Percentiles rank a stretch among this genome's conserved stretches.
phyloP scores from a whole-genome alignment of 2,888 invertebrate genomes.

The Tetramorium bicarinatum region DNA sequence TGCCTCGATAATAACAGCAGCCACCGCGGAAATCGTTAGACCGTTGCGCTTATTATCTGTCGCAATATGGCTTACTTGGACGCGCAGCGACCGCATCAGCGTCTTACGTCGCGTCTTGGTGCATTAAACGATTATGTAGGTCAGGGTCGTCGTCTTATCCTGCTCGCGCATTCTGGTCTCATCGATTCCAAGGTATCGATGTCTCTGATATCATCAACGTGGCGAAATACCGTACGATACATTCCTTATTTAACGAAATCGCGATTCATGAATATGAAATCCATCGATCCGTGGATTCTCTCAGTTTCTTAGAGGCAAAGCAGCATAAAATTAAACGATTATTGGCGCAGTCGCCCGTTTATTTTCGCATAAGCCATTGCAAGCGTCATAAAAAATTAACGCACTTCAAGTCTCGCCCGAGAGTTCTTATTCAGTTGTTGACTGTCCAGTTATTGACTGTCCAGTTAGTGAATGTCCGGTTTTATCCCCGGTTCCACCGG shows the following conservation, averaged over 20 bases:
- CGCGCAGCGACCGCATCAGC: slow-evolving; percentile 66
- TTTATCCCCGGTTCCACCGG: neutral
- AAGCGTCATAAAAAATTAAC: neutral
- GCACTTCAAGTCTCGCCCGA: neutral
- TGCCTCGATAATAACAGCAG: slow-evolving; percentile 29
- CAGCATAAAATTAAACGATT: neutral
- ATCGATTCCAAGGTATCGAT: slow-evolving; percentile 48
- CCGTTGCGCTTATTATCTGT: slow-evolving; percentile 34
- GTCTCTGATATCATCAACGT: slow-evolving; percentile 29
- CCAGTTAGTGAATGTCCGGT: neutral
- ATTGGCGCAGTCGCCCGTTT: neutral
- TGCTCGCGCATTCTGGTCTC: slow-evolving; percentile 68
- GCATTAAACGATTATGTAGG: slow-evolving; percentile 81
- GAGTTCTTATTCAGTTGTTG: neutral
- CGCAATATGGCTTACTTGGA: slow-evolving; percentile 26
- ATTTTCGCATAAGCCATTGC: neutral
- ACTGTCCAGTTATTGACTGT: neutral
- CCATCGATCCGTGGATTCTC: neutral
- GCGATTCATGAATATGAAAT: neutral
- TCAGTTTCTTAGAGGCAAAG: neutral
- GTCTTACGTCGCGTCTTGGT: slow-evolving; percentile 71
- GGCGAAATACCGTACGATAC: neutral
- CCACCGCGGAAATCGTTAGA: slow-evolving; percentile 27
- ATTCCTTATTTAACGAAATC: neutral
- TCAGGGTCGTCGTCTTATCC: slow-evolving; percentile 84